These are phyloP conservation scores for Drosophila macrothrix DNA, from an alignment of 2,888 invertebrate species.

Conservation along the genomic window DNA sequence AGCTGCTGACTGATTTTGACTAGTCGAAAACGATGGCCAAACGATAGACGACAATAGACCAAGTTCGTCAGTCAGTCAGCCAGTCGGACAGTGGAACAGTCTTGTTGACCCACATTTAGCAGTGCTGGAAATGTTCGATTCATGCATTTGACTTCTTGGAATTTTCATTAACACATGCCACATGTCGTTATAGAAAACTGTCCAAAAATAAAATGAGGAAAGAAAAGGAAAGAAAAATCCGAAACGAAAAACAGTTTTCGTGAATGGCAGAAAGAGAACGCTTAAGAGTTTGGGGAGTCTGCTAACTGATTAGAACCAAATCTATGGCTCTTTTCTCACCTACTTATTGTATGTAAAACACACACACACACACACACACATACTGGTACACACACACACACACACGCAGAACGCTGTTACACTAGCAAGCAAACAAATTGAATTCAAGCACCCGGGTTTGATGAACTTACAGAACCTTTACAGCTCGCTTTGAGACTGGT, in stretches of 20 bases:
- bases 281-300: slow-evolving; percentile 18
- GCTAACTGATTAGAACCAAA: slow-evolving; percentile 30
- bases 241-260: slow-evolving; percentile 34
- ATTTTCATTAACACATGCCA: slow-evolving; percentile 80
- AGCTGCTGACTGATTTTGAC: slow-evolving; percentile 66
- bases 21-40: slow-evolving; percentile 60
- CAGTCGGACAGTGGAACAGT: slow-evolving; percentile 15
- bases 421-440: slow-evolving; percentile 70
- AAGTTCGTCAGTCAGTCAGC: slow-evolving; percentile 20
- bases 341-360: slow-evolving; percentile 39
- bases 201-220: slow-evolving; percentile 33
- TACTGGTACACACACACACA: slow-evolving; percentile 19
- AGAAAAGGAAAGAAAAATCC: slow-evolving; percentile 38
- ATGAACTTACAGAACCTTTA: slow-evolving; percentile 63
- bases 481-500: slow-evolving; percentile 3
- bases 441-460: slow-evolving; percentile 62
- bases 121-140: slow-evolving; percentile 33
- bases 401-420: slow-evolving; percentile 62
- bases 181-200: slow-evolving; percentile 66
- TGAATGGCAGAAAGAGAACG: slow-evolving; percentile 54
- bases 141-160: slow-evolving; percentile 69
- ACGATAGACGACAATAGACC: slow-evolving; percentile 62
- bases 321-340: slow-evolving; percentile 47
- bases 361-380: slow-evolving; percentile 17
- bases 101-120: slow-evolving; percentile 77